phyloP scores from a whole-genome alignment of 2,113 vertebrate genomes.

The Seriola quinqueradiata region DNA sequence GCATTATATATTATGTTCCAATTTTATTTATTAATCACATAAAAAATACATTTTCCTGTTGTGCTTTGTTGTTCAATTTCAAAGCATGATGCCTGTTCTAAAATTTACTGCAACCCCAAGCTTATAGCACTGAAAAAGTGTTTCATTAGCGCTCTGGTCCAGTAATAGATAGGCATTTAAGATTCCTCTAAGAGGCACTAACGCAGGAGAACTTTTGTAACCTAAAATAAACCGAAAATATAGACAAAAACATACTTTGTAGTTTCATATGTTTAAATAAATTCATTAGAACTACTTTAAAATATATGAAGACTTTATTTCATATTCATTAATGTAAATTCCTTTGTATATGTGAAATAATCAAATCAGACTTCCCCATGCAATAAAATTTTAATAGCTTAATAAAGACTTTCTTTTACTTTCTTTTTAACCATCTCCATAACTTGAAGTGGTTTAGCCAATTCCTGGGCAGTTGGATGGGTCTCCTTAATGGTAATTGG shows the following conservation, averaged over 20 bases:
- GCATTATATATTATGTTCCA: conserved; percentile 59
- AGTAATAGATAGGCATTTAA: conserved; percentile 28
- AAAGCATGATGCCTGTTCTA: conserved; percentile 47
- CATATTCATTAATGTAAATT: background rate
- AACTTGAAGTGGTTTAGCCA: background rate
- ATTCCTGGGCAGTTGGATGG: background rate
- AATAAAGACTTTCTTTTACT: background rate
- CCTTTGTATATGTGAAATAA: background rate
- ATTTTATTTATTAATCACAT: conserved; percentile 75
- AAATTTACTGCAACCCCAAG: conserved; percentile 36
- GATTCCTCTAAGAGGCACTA: background rate
- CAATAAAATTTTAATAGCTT: background rate
- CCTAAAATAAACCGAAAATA: background rate
- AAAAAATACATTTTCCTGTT: conserved; percentile 52
- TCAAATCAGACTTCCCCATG: background rate
- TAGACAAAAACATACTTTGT: background rate
- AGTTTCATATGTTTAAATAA: background rate
- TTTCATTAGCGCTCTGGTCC: conserved; percentile 36
- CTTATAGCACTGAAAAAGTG: conserved; percentile 36
- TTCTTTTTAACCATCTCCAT: background rate
- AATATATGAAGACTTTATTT: background rate
- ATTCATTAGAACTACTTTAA: background rate
- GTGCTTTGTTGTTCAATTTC: conserved; percentile 58
- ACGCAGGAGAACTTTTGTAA: background rate
- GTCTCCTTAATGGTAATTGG: conserved; percentile 8